phyloP scores from a whole-genome alignment of 2,113 vertebrate species.

The Bungarus multicinctus region DNA sequence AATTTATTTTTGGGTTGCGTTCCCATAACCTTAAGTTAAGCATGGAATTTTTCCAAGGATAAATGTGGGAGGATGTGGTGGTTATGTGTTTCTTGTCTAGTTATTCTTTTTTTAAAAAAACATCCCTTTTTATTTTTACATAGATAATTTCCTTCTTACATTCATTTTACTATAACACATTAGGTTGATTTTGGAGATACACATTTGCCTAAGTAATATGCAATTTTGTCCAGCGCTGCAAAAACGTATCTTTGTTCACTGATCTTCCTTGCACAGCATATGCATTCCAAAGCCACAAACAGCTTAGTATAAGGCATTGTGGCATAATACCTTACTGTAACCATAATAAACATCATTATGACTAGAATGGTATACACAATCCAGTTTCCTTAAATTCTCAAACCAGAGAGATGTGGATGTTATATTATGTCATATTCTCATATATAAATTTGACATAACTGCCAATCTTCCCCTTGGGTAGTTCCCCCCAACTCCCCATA shows the following conservation, averaged over 20 bases:
- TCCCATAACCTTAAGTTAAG: not conserved
- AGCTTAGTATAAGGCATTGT: not conserved
- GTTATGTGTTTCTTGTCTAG: not conserved
- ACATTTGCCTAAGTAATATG: not conserved
- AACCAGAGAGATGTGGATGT: not conserved
- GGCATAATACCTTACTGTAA: not conserved
- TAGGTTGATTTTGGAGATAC: not conserved
- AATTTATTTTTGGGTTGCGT: not conserved
- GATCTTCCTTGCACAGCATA: not conserved
- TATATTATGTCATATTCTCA: not conserved
- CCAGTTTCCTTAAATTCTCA: not conserved
- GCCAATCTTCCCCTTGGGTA: not conserved
- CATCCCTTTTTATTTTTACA: too few species aligned
- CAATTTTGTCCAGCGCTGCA: not conserved
- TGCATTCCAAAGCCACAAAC: not conserved
- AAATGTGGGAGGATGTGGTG: not conserved
- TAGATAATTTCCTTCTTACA: not conserved
- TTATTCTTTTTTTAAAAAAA: not conserved
- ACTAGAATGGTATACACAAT: not conserved
- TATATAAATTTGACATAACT: not conserved
- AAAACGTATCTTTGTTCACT: not conserved
- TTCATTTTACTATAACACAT: not conserved
- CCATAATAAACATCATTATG: not conserved
- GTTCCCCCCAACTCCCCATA: not conserved
- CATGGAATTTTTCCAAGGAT: not conserved